Conservation (phyloP, 2,113 vertebrate species). For the Saccopteryx leptura region DNA sequence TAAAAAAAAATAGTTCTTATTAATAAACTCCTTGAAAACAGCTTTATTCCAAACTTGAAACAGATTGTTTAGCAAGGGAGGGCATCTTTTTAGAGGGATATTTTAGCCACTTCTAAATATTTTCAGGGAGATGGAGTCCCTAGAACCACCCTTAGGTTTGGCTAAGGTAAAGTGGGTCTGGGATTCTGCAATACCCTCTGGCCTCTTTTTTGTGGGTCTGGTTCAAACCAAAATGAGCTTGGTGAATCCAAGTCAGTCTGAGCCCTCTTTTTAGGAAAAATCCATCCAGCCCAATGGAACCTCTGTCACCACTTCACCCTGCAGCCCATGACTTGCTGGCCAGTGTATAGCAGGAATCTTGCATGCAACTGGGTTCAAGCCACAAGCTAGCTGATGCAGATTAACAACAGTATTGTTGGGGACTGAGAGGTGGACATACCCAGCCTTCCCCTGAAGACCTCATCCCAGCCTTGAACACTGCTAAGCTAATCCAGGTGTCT, state of each 20-base stretch:
- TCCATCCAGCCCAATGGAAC: not conserved
- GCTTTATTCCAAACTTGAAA: slow-evolving; percentile 34
- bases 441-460: not conserved
- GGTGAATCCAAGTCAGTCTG: not conserved
- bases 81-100: not conserved
- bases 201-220: not conserved
- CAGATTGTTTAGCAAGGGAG: not conserved
- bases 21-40: slow-evolving; percentile 26
- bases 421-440: not conserved
- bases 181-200: not conserved
- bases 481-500: not conserved
- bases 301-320: not conserved
- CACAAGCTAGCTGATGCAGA: not conserved
- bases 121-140: not conserved
- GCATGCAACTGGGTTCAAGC: not conserved
- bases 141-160: not conserved
- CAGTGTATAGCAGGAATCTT: not conserved
- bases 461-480: not conserved
- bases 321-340: not conserved
- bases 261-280: not conserved
- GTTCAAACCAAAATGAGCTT: not conserved
- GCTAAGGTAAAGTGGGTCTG: not conserved
- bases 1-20: not conserved
- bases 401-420: not conserved
- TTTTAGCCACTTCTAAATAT: not conserved